Percentiles rank a stretch among this genome's conserved stretches.
Evolutionary conservation across 2,888 invertebrate species (phyloP).

Genomic region (Conistra vaccinii): DNA sequence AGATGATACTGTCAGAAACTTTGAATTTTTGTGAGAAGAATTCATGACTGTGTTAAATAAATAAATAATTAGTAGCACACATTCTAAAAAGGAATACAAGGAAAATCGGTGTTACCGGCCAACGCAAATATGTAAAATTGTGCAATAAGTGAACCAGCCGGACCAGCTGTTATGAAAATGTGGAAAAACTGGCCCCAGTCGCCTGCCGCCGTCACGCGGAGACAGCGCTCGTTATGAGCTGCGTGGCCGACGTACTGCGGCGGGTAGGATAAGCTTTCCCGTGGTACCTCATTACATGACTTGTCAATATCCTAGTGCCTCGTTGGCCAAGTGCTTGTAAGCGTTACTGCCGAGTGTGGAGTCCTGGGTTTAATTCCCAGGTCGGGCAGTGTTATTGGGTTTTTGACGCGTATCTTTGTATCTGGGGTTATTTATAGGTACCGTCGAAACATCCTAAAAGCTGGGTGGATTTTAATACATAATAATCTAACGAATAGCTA

Average conservation of each 20-base stretch:
- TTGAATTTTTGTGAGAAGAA: too few relatives aligned
- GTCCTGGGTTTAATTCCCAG: not conserved
- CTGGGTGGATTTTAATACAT: too few relatives aligned
- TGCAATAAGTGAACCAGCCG: conserved; percentile 12
- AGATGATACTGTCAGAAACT: too few relatives aligned
- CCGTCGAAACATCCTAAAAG: too few relatives aligned
- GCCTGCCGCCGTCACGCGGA: not conserved
- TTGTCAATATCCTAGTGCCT: not conserved
- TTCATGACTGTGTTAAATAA: too few relatives aligned
- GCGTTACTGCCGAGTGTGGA: too few relatives aligned
- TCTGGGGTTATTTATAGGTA: too few relatives aligned
- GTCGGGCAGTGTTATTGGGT: not conserved
- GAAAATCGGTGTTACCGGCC: conserved; percentile 9
- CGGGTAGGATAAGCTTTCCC: conserved; percentile 1
- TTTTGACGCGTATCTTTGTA: too few relatives aligned
- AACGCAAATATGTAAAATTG: conserved; percentile 29
- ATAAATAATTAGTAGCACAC: too few relatives aligned
- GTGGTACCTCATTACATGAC: not conserved
- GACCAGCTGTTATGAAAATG: conserved; percentile 33
- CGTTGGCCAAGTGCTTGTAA: not conserved
- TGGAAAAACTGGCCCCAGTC: conserved; percentile 29
- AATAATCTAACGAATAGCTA: too few relatives aligned
- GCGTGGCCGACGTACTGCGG: not conserved
- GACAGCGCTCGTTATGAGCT: not conserved
- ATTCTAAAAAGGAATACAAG: not conserved